Evolutionary conservation across 2,888 invertebrate species (phyloP), one percentile per base, ranked within the genome.

Genomic region (Agriopis aurantiaria): DNA sequence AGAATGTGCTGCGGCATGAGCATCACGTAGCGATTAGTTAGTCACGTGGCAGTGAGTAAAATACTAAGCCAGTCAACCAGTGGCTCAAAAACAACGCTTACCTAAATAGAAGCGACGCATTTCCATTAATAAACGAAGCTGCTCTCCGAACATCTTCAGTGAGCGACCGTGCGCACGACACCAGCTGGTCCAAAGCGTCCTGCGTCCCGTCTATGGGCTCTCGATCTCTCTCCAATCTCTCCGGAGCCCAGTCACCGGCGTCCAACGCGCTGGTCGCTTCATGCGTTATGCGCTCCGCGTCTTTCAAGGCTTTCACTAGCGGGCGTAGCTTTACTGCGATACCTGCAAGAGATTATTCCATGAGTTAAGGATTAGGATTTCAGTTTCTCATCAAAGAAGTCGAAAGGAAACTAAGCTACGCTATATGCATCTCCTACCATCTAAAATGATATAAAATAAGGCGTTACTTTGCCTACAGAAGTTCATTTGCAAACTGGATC

Each of bases 81-180:
- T 52, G 8, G 40, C 14, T 41, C 5, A 3, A n/a, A 10, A 41
- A 33, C 33, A 33, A 33, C 17, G 67, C 82, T 74, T 57, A 95
- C 95, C 97, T 98, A 92, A 96, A 98, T 2, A 97, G 92, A 67
- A 97, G 90, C 69, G 97, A 96, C 53, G 97, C 97, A 87, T 97
- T 97, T 71, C 97, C 97, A 91, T 97, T 98, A 81, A 99, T 98
- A 85, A 98, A 98, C 12, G 98, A 98, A 17, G 98, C 97, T 14
- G 98, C 97, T 87, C 98, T 97, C 76, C 98, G 95, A 51, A 98
- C 98, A 90, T 99, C 98, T 87, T 98, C 97, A 0, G 97, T 97
- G 43, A 99, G 95, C 9, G 97, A 97, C 84, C 97, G 96, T 14
- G 98, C 97, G 83, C 98, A 97, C 10, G 97, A 97, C 74, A 98